These are phyloP conservation scores for Sturmia bella DNA, from an alignment of 2,888 invertebrate genomes.

Conservation along the genomic window DNA sequence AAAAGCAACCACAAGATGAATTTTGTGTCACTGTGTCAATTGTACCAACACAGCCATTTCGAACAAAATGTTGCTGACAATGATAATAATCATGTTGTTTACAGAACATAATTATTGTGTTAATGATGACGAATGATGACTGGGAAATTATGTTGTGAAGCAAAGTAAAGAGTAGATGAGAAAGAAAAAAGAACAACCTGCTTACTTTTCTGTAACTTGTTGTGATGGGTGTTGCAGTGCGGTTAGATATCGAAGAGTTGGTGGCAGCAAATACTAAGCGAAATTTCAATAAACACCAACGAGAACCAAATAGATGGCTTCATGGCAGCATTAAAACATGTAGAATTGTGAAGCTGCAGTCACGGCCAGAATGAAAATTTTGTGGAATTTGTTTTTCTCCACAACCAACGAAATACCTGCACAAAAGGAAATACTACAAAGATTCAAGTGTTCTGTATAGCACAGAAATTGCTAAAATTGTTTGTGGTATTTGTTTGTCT, in stretches of 20 bases:
- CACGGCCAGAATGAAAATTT: neutral
- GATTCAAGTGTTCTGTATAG: slow-evolving; percentile 26
- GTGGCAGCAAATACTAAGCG: slow-evolving; percentile 4
- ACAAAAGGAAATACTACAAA: slow-evolving; percentile 31
- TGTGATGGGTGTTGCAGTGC: too few relatives aligned
- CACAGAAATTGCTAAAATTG: neutral
- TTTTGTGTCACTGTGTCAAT: slow-evolving; percentile 74
- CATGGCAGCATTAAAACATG: neutral
- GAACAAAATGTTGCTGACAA: slow-evolving; percentile 53
- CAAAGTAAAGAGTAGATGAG: slow-evolving; percentile 9
- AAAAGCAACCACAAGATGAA: slow-evolving; percentile 42
- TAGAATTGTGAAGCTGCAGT: neutral
- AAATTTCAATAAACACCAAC: neutral
- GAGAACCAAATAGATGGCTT: neutral
- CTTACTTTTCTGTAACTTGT: slow-evolving; percentile 10
- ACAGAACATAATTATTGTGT: slow-evolving; percentile 32
- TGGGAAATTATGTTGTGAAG: slow-evolving; percentile 32
- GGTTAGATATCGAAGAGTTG: neutral
- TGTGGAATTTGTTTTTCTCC: neutral
- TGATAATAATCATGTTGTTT: slow-evolving; percentile 26
- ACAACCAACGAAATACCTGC: slow-evolving; percentile 38
- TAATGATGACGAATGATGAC: neutral
- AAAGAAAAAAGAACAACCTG: slow-evolving; percentile 3
- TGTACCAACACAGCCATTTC: slow-evolving; percentile 51
- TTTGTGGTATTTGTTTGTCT: slow-evolving; percentile 3